Evolutionary conservation across 2,113 vertebrate genomes (phyloP).

Genomic region (Danio rerio): GRCz12tu NC_133200.1:20192501-20193000

Average conservation of each 20-base stretch:
- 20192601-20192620: background rate
- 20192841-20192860: constrained; percentile 22
- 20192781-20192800: no score
- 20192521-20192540: no score
- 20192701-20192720: no score
- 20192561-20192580: background rate
- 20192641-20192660: background rate
- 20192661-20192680: background rate
- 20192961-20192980: constrained; percentile 40
- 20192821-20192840: no score
- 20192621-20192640: background rate
- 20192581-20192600: background rate
- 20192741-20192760: background rate
- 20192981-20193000: constrained; percentile 16
- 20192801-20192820: no score
- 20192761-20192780: background rate
- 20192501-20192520: no score
- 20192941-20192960: constrained; percentile 31
- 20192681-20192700: background rate
- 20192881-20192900: constrained; percentile 97
- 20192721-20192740: background rate
- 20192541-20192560: no score
- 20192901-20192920: constrained; percentile 94
- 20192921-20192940: constrained; percentile 80
- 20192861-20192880: constrained; percentile 96